Conservation (phyloP, 2,888 invertebrate genomes). For the Camponotus fellah region DNA sequence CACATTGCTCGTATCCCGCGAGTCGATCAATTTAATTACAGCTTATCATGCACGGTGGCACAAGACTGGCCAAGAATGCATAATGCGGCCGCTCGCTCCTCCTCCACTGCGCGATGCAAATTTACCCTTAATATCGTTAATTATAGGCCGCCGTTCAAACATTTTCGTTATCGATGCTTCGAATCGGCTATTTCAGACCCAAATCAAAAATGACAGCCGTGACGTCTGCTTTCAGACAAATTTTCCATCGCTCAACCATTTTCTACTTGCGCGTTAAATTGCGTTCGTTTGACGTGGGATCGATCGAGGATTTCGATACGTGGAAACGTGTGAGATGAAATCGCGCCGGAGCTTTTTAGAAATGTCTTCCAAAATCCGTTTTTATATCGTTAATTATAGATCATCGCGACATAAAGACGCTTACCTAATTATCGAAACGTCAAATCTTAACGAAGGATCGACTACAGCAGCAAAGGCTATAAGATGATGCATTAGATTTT, state of each 20-base stretch:
- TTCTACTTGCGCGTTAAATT: constrained; percentile 27
- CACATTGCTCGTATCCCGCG: constrained; percentile 63
- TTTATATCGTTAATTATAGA: constrained; percentile 49
- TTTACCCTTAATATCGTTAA: constrained; percentile 77
- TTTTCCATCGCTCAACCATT: constrained; percentile 22
- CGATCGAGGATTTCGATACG: constrained; percentile 45
- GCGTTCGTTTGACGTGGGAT: constrained; percentile 25
- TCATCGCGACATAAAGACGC: constrained; percentile 49
- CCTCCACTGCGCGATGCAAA: constrained; percentile 59
- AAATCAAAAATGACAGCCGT: constrained; percentile 69
- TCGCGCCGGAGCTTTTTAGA: constrained; percentile 33
- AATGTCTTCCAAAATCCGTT: constrained; percentile 25
- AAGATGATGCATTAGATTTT: constrained; percentile 19
- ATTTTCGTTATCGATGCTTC: constrained; percentile 79
- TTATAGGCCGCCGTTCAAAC: constrained; percentile 79
- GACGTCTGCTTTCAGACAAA: constrained; percentile 39
- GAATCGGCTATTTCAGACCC: constrained; percentile 65
- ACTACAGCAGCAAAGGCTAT: constrained; percentile 30
- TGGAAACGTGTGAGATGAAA: constrained; percentile 23
- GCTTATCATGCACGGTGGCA: constrained; percentile 78
- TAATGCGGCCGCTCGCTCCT: constrained; percentile 70
- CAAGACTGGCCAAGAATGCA: constrained; percentile 70
- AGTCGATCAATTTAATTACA: constrained; percentile 81
- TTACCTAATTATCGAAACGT: constrained; percentile 78
- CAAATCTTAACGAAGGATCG: constrained; percentile 71